phyloP scores from a whole-genome alignment of 1,140 invertebrate genomes.

The Scaptomyza pallida region DNA sequence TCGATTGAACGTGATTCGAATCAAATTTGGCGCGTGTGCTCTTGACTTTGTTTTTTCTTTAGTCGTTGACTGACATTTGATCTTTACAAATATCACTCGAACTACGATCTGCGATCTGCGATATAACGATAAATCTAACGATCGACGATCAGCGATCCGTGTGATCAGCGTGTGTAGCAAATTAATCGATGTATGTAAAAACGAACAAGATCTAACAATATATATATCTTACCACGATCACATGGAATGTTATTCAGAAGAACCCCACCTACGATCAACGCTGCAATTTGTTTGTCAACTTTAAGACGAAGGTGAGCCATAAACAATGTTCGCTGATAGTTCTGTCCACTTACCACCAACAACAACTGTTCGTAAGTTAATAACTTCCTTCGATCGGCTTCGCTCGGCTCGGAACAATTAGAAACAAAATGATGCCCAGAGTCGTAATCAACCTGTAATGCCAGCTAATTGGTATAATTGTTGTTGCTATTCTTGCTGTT shows the following conservation, averaged over 20 bases:
- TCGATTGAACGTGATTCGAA: slow-evolving; percentile 42
- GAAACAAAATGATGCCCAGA: slow-evolving; percentile 58
- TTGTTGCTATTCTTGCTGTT: slow-evolving; percentile 48
- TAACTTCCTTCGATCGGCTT: slow-evolving; percentile 52
- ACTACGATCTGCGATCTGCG: slow-evolving; percentile 12
- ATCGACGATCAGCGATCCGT: slow-evolving; percentile 19
- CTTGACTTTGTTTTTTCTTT: slow-evolving; percentile 69
- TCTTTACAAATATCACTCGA: slow-evolving; percentile 59
- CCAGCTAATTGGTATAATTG: slow-evolving; percentile 78
- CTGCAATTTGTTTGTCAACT: slow-evolving; percentile 20
- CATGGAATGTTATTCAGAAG: slow-evolving; percentile 28
- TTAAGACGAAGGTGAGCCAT: slow-evolving; percentile 37
- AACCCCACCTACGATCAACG: slow-evolving; percentile 18
- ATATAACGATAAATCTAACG: slow-evolving; percentile 31
- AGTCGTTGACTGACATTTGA: slow-evolving; percentile 67
- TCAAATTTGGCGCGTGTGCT: slow-evolving; percentile 70
- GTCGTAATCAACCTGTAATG: slow-evolving; percentile 77
- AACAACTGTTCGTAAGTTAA: slow-evolving; percentile 49
- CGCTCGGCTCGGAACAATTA: slow-evolving; percentile 43
- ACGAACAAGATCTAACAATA: neutral
- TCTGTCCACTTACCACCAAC: slow-evolving; percentile 29
- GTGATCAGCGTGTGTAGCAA: slow-evolving; percentile 2
- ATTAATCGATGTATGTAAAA: slow-evolving; percentile 22
- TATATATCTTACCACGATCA: slow-evolving; percentile 14
- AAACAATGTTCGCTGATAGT: slow-evolving; percentile 35